A percentile compares a stretch with the other conserved stretches of the same genome.
These are phyloP conservation scores for Atta colombica DNA, from an alignment of 1,140 invertebrate genomes.

Conservation along the genomic window DNA sequence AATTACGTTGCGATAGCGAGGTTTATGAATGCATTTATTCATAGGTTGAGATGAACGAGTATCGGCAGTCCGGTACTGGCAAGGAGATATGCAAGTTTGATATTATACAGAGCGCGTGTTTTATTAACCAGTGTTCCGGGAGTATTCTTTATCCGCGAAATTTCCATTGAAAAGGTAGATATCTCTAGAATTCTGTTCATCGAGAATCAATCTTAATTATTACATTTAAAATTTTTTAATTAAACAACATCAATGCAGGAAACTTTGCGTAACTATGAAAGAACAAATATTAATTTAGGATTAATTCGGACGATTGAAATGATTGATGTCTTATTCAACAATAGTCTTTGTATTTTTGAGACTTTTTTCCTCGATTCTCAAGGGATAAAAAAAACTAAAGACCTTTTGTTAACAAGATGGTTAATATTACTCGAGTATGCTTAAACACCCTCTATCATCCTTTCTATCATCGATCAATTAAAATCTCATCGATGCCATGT, in stretches of 20 bases:
- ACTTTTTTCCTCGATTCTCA: neutral
- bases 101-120: neutral
- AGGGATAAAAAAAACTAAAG: neutral
- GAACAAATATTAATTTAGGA: neutral
- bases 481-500: constrained; percentile 6
- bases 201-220: constrained; percentile 16
- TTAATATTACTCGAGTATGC: neutral
- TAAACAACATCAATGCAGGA: neutral
- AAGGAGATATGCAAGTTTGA: constrained; percentile 17
- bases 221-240: neutral
- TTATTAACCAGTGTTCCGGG: constrained; percentile 3
- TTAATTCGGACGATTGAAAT: neutral
- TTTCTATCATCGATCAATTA: neutral
- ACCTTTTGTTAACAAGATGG: neutral
- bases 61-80: constrained; percentile 11
- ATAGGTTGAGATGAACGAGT: constrained; percentile 31
- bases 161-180: neutral
- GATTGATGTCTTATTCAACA: neutral
- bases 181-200: constrained; percentile 7
- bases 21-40: constrained; percentile 46
- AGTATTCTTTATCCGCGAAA: constrained; percentile 38
- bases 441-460: neutral
- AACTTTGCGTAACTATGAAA: neutral
- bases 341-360: neutral
- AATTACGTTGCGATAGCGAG: constrained; percentile 49